Percentiles rank a stretch among this genome's conserved stretches.
These are phyloP conservation scores for Eristalis pertinax DNA, from an alignment of 2,888 invertebrate genomes.

Conservation along the genomic window DNA sequence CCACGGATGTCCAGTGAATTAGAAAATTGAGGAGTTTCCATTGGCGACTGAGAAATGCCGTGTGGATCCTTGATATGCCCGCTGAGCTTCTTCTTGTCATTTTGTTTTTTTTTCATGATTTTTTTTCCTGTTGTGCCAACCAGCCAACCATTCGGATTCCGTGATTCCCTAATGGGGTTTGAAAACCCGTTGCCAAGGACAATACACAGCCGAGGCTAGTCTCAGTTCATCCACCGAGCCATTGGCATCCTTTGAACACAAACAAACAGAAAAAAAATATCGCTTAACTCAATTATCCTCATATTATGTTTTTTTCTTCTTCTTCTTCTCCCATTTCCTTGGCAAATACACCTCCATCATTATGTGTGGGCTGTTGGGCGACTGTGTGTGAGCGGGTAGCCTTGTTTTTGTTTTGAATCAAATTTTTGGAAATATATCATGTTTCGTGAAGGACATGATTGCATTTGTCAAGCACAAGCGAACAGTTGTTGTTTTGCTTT, in stretches of 20 bases:
- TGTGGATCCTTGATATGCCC: constrained; percentile 52
- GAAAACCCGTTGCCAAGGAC: constrained; percentile 67
- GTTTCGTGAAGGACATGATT: constrained; percentile 58
- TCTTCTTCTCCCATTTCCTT: constrained; percentile 38
- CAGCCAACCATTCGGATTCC: constrained; percentile 53
- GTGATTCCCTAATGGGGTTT: constrained; percentile 59
- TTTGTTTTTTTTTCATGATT: constrained; percentile 23
- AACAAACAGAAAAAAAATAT: constrained; percentile 42
- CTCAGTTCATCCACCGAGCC: background rate
- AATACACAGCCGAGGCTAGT: constrained; percentile 43
- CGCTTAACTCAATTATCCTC: constrained; percentile 69
- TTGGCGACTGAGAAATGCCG: constrained; percentile 56
- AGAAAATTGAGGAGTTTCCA: constrained; percentile 68
- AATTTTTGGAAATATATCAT: constrained; percentile 53
- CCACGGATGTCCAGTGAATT: constrained; percentile 66
- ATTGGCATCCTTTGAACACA: constrained; percentile 1
- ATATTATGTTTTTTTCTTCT: constrained; percentile 49
- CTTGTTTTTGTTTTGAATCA: constrained; percentile 35
- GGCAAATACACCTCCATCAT: constrained; percentile 41
- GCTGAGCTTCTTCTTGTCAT: constrained; percentile 51
- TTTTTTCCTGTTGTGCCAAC: constrained; percentile 2
- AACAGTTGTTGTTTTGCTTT: constrained; percentile 54
- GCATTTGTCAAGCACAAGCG: constrained; percentile 60
- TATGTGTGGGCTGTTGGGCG: background rate
- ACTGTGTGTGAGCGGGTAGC: background rate